Conservation (phyloP, 2,888 invertebrate species). For the Cheilosia vernalis region DNA sequence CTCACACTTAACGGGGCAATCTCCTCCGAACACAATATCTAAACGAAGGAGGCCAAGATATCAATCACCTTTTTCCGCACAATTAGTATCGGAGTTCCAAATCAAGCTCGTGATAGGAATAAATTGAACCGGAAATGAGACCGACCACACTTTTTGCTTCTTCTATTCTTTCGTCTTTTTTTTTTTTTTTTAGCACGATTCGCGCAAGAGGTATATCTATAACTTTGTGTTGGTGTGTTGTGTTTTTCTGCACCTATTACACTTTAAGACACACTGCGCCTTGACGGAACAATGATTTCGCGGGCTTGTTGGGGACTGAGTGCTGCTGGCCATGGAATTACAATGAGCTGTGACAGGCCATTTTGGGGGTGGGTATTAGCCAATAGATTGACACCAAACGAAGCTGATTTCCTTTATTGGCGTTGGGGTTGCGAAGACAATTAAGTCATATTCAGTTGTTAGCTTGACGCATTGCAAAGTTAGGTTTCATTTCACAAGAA, state of each 20-base stretch:
- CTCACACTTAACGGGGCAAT: constrained; percentile 33
- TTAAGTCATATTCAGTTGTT: constrained; percentile 20
- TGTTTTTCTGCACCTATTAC: constrained; percentile 4
- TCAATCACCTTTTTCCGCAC: constrained; percentile 65
- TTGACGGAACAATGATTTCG: constrained; percentile 19
- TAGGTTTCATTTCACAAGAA: constrained; percentile 55
- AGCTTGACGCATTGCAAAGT: constrained; percentile 5
- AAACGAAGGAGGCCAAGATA: constrained; percentile 35
- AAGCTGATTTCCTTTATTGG: constrained; percentile 44
- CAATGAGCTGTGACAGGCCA: constrained; percentile 54
- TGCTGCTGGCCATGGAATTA: constrained; percentile 54
- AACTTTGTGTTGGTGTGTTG: background rate
- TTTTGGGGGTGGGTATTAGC: constrained; percentile 60
- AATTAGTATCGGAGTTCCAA: constrained; percentile 67
- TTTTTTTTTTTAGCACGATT: constrained; percentile 15
- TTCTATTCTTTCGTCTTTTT: no score
- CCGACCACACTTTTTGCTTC: constrained; percentile 35
- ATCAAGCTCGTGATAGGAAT: constrained; percentile 60
- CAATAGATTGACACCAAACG: constrained; percentile 66
- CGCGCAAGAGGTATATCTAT: constrained; percentile 40
- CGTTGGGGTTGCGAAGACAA: constrained; percentile 19
- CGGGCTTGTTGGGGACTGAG: constrained; percentile 3
- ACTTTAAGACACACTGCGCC: background rate
- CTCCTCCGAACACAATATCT: constrained; percentile 18
- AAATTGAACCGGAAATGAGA: constrained; percentile 69